Conservation (phyloP, 2,113 vertebrate species). For the Alces alces region DNA sequence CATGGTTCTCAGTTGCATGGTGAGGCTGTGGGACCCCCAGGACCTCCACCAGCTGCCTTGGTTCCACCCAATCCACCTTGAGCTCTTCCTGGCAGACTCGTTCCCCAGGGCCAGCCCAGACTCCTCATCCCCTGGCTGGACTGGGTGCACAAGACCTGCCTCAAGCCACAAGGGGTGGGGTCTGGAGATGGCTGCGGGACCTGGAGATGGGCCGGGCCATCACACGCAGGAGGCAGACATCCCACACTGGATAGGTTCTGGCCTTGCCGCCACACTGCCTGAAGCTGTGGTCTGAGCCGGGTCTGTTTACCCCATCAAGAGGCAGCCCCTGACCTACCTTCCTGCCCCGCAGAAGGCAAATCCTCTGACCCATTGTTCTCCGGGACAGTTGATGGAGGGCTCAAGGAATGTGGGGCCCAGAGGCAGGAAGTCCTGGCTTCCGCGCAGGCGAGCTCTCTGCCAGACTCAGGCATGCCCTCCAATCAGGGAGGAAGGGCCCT, state of each 20-base stretch:
- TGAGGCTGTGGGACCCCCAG: background rate
- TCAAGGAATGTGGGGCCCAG: background rate
- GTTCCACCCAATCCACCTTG: background rate
- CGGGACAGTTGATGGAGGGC: background rate
- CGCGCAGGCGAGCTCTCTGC: background rate
- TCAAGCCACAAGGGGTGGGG: background rate
- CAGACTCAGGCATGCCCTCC: constrained; percentile 10
- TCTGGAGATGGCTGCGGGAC: background rate
- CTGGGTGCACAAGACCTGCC: background rate
- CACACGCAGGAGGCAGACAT: background rate
- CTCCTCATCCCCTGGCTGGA: fast-evolving
- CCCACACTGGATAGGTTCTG: background rate
- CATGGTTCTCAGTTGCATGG: background rate
- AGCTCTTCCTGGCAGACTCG: background rate
- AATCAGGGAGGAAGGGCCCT: background rate
- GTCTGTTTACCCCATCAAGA: constrained; percentile 9
- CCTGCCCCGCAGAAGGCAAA: constrained; percentile 32
- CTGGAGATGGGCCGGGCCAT: background rate
- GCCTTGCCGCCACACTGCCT: background rate
- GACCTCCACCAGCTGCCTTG: background rate
- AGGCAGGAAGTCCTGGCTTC: constrained; percentile 54
- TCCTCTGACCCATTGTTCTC: constrained; percentile 55
- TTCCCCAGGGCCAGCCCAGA: background rate
- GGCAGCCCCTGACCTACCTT: constrained; percentile 25
- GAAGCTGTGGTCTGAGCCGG: fast-evolving